Evolutionary conservation across 2,113 vertebrate species (phyloP).

Genomic region (Melanostigma gelatinosum): DNA sequence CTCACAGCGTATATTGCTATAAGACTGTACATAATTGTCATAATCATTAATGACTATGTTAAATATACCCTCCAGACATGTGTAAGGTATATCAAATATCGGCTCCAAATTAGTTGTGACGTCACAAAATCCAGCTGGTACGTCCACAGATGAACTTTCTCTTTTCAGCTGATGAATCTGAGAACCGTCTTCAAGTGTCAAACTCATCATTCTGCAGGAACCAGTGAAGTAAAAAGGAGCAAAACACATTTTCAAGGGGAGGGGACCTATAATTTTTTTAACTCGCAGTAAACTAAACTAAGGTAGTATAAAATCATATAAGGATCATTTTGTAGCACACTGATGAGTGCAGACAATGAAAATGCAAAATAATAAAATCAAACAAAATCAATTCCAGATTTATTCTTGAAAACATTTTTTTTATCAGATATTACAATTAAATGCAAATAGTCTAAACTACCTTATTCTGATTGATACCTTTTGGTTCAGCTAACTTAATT

Average conservation of each 20-base stretch:
- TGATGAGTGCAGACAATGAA: not conserved
- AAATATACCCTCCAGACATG: not conserved
- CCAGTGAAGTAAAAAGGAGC: not conserved
- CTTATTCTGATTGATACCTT: not conserved
- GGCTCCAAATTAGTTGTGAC: not conserved
- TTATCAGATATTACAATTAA: not conserved
- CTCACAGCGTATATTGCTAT: not conserved
- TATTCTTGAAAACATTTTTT: not conserved
- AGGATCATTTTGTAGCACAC: not conserved
- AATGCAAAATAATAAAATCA: not conserved
- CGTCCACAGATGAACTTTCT: not conserved
- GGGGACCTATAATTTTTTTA: not conserved
- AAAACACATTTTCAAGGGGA: not conserved
- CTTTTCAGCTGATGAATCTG: not conserved
- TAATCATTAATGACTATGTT: too few species aligned
- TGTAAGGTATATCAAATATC: not conserved
- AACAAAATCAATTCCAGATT: not conserved
- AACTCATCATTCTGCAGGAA: not conserved
- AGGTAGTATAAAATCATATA: not conserved
- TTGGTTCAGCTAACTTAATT: not conserved
- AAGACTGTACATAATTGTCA: not conserved
- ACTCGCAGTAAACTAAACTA: not conserved
- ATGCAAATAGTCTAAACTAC: not conserved
- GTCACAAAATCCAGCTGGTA: not conserved
- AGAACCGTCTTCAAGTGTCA: not conserved